Base-by-base conservation (phyloP, 2,888 invertebrate genomes). In the Andrena flavipes region DNA sequence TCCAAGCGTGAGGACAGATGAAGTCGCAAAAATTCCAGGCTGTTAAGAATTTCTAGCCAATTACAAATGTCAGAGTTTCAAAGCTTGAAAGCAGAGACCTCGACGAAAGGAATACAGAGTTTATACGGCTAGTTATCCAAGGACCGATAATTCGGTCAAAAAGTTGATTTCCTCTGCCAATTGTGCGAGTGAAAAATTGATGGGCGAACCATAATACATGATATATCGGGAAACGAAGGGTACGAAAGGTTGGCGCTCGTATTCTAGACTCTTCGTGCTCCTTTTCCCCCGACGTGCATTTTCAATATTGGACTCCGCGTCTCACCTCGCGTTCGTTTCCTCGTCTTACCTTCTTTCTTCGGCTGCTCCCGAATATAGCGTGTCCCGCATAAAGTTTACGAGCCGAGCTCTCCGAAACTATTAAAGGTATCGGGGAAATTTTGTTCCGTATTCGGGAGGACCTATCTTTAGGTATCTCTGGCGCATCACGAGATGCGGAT, bases 291-390 rank as follows among this genome's bases (percentile, higher is more conserved):
- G n/a, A 7, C 48, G 20, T 71, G 59, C 62, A 70, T 65, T 71
- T 71, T 71, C 78, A 67, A 80, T 80, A 78, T 78, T 49, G 54
- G 71, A 71, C 48, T 80, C 48, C 7, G 10, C 56, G 26, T 59
- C 35, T 54, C 62, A 59, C 48, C 72, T 80, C 62, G 42, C 42
- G 42, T 63, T 13, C 33, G 13, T 20, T 20, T 51, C 35, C 54
- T 54, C 54, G 10, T 68, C 68, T 56, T 69, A 23, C 35, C 23
- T 35, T n/a, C 64, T 71, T 59, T 65, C 42, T 5, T 8, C 60
- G 56, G 13, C 42, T 35, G 7, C n/a, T n/a, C 56, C 20, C 56
- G 56, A 26, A 69, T 59, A 59, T 29, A 29, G n/a, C 51, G 33
- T 35, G 20, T 20, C 48, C 48, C 63, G 23, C 48, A 20, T 49